A percentile compares a stretch with the other conserved stretches of the same genome.
phyloP scores from a whole-genome alignment of 2,888 invertebrate species.

The Amblyjoppa proteus region DNA sequence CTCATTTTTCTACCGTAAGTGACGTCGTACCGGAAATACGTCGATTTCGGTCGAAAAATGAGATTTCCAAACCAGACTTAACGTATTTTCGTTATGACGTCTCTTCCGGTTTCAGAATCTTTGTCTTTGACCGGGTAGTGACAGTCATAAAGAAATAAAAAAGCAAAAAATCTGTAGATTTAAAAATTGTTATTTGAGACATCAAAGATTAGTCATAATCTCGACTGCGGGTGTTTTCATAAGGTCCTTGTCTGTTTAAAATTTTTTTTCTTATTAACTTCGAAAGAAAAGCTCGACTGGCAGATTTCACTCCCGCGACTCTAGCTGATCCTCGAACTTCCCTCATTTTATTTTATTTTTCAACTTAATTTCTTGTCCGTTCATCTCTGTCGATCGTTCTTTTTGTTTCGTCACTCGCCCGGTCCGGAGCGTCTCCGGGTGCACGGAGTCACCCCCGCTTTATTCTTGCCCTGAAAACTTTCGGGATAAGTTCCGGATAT shows the following conservation, averaged over 20 bases:
- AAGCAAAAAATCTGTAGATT: constrained; percentile 30
- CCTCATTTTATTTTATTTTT: constrained; percentile 48
- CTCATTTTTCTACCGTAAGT: no score
- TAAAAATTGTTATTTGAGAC: constrained; percentile 22
- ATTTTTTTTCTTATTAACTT: neutral
- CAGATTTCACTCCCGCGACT: constrained; percentile 10
- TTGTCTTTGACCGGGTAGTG: no score
- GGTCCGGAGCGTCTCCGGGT: constrained; percentile 19
- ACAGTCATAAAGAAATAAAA: neutral
- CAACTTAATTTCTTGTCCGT: neutral
- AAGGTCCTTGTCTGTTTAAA: neutral
- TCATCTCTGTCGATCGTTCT: constrained; percentile 1
- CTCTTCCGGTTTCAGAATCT: no score
- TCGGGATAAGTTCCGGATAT: constrained; percentile 80
- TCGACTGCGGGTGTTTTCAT: neutral
- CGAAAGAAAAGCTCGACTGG: constrained; percentile 46
- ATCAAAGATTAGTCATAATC: constrained; percentile 48
- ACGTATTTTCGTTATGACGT: no score
- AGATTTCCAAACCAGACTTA: no score
- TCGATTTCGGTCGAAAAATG: no score
- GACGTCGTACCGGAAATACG: no score
- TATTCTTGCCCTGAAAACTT: constrained; percentile 62
- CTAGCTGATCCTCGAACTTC: constrained; percentile 25
- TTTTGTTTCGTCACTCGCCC: constrained; percentile 15
- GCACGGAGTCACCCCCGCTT: constrained; percentile 52